Percentiles rank a stretch among this genome's conserved stretches.
phyloP scores from a whole-genome alignment of 2,888 invertebrate genomes.

The Melieria picta region DNA sequence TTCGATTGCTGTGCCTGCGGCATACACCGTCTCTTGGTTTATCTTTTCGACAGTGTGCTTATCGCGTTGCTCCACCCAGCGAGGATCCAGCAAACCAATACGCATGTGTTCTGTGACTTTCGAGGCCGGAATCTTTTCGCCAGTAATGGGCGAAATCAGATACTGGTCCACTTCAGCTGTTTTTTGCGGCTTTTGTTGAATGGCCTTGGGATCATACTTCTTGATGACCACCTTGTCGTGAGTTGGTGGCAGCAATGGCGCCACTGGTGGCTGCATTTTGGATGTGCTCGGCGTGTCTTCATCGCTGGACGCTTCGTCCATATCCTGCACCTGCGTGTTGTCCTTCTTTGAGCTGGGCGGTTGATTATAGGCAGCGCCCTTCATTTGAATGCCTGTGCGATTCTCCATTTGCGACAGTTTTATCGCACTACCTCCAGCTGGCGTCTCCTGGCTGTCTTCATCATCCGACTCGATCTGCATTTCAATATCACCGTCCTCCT shows the following conservation, averaged over 20 bases:
- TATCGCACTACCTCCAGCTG: slow-evolving; percentile 60
- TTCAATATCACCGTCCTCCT: slow-evolving; percentile 82
- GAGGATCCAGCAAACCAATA: slow-evolving; percentile 93
- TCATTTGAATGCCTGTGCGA: slow-evolving; percentile 65
- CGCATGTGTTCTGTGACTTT: slow-evolving; percentile 99
- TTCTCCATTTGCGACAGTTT: slow-evolving; percentile 77
- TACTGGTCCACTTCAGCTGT: slow-evolving; percentile 83
- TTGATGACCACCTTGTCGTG: slow-evolving; percentile 95
- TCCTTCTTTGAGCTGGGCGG: slow-evolving; percentile 63
- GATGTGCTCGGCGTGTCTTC: slow-evolving; percentile 70
- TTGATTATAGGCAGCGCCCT: slow-evolving; percentile 65
- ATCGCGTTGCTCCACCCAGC: slow-evolving; percentile 97
- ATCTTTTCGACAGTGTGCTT: slow-evolving; percentile 92
- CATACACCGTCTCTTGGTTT: slow-evolving; percentile 79
- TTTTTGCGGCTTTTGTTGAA: slow-evolving; percentile 71
- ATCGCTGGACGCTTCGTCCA: slow-evolving; percentile 90
- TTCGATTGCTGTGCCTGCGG: slow-evolving; percentile 86
- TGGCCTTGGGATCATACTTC: slow-evolving; percentile 95
- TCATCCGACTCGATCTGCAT: slow-evolving; percentile 92
- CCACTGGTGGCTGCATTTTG: slow-evolving; percentile 58
- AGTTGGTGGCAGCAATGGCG: slow-evolving; percentile 83
- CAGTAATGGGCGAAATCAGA: slow-evolving; percentile 97
- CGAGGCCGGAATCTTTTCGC: slow-evolving; percentile 95
- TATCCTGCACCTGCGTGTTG: slow-evolving; percentile 81
- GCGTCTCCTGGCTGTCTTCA: slow-evolving; percentile 68